phyloP scores from a whole-genome alignment of 2,888 invertebrate genomes.

The Pherbina coryleti region DNA sequence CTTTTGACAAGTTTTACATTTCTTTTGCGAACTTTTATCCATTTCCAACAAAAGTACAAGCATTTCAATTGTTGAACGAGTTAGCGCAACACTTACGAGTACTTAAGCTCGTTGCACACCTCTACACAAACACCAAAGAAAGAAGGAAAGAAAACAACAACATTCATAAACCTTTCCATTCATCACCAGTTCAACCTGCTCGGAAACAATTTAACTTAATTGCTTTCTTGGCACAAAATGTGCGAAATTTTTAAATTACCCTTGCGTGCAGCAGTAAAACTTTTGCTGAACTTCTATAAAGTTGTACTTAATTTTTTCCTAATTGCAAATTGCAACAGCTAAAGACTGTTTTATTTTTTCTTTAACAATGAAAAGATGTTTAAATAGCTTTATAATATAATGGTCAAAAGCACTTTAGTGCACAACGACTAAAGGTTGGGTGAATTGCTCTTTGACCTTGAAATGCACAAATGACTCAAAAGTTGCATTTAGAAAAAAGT shows the following conservation, averaged over 20 bases:
- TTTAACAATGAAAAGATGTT: neutral
- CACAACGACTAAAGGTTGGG: too few relatives aligned
- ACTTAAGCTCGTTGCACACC: too few relatives aligned
- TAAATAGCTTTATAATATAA: neutral
- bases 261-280: neutral
- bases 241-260: neutral
- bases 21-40: too few relatives aligned
- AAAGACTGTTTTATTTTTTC: neutral
- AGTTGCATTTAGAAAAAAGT: too few relatives aligned
- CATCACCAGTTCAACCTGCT: neutral
- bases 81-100: too few relatives aligned
- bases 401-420: neutral
- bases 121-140: too few relatives aligned
- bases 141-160: too few relatives aligned
- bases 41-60: too few relatives aligned
- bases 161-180: neutral
- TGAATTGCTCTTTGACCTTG: too few relatives aligned
- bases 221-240: slow-evolving; percentile 15
- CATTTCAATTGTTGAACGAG: too few relatives aligned
- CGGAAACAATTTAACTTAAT: slow-evolving; percentile 19
- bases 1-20: too few relatives aligned
- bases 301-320: neutral
- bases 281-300: neutral
- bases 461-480: too few relatives aligned
- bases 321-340: neutral